Percentiles rank a stretch among this genome's conserved stretches.
These are phyloP conservation scores for Laticauda colubrina DNA, from an alignment of 2,113 vertebrate genomes.

Conservation along the genomic window DNA sequence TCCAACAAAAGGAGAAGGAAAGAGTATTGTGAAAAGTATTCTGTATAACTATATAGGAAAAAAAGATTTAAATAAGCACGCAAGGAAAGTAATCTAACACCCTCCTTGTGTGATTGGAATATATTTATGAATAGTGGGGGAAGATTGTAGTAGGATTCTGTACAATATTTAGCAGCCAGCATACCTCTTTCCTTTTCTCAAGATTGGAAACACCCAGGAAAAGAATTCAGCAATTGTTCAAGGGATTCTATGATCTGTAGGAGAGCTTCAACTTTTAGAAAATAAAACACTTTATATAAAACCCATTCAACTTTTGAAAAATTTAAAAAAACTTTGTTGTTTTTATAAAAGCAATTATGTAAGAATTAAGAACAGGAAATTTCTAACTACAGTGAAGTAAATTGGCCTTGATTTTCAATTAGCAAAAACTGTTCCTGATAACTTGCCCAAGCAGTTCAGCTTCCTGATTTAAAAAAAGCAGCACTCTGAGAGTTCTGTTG, in stretches of 20 bases:
- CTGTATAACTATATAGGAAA: neutral
- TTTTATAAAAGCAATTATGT: neutral
- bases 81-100: neutral
- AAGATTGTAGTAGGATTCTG: neutral
- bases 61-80: neutral
- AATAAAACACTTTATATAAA: too few species aligned
- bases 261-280: neutral
- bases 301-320: neutral
- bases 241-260: neutral
- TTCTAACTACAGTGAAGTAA: neutral
- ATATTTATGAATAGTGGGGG: neutral
- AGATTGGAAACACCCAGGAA: neutral
- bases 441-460: neutral
- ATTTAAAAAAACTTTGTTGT: neutral
- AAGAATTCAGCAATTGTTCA: neutral
- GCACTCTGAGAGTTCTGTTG: neutral
- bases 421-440: neutral
- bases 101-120: neutral
- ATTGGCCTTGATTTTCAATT: neutral
- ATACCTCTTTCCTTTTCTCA: neutral
- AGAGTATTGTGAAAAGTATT: neutral
- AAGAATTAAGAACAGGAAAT: neutral
- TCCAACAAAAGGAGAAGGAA: neutral
- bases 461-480: neutral
- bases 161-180: neutral